Evolutionary conservation across 2,888 invertebrate species (phyloP).

Genomic region (Baccha elongata): DNA sequence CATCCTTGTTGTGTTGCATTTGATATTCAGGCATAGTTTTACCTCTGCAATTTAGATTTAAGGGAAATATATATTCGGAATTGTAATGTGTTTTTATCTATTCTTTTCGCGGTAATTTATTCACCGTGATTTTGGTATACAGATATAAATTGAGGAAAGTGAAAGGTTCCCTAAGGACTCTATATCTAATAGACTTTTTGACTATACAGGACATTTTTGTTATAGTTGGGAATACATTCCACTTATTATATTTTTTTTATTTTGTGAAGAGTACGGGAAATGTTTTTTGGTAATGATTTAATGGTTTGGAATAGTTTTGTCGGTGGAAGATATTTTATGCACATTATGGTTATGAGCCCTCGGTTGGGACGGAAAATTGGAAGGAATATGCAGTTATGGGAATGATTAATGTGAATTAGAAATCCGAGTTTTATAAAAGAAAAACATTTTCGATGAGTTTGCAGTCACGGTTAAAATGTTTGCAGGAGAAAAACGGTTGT

Average conservation of each 20-base stretch:
- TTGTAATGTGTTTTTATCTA: no score
- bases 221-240: constrained; percentile 50
- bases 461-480: no score
- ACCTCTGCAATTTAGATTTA: constrained; percentile 67
- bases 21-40: constrained; percentile 12
- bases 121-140: constrained; percentile 68
- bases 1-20: constrained; percentile 54
- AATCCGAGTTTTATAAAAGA: not conserved
- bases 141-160: constrained; percentile 31
- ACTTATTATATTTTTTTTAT: constrained; percentile 15
- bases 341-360: constrained; percentile 30
- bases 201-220: constrained; percentile 20
- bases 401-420: constrained; percentile 37
- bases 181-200: constrained; percentile 30
- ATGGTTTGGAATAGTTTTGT: constrained; percentile 58
- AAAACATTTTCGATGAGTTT: not conserved
- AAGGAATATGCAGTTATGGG: not conserved
- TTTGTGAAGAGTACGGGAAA: not conserved
- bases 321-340: constrained; percentile 13
- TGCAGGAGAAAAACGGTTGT: no score
- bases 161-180: constrained; percentile 59
- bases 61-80: constrained; percentile 55
- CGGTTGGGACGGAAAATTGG: not conserved
- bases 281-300: constrained; percentile 59
- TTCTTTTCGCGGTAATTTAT: constrained; percentile 63